A percentile compares a stretch with the other conserved stretches of the same genome.
Evolutionary conservation across 2,888 invertebrate species (phyloP).

Genomic region (Lysandra coridon): DNA sequence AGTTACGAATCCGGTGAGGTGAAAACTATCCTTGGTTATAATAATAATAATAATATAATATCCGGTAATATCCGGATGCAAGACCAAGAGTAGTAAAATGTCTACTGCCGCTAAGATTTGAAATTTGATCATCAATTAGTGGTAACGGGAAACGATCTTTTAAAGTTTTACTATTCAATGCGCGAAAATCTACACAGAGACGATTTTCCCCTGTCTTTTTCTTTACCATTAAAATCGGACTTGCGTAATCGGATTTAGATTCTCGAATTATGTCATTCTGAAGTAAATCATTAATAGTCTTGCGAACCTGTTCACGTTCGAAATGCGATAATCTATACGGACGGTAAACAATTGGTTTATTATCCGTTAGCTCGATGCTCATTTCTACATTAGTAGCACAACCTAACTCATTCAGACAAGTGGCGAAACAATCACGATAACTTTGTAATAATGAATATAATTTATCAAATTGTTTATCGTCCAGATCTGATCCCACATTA

Average conservation of each 20-base stretch:
- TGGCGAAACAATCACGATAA: not conserved
- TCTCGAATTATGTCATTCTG: slow-evolving; percentile 37
- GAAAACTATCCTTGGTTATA: too few species aligned
- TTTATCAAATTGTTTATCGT: not conserved
- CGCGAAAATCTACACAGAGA: not conserved
- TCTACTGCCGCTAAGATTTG: not conserved
- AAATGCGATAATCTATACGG: not conserved
- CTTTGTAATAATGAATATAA: not conserved
- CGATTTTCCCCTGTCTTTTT: not conserved
- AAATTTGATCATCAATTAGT: not conserved
- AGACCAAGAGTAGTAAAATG: slow-evolving; percentile 24
- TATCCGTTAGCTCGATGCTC: slow-evolving; percentile 16
- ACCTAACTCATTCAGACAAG: not conserved
- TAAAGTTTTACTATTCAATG: not conserved
- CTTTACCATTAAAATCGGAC: slow-evolving; percentile 34
- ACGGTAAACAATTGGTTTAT: slow-evolving; percentile 19
- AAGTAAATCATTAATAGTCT: slow-evolving; percentile 34
- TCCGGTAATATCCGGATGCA: too few species aligned
- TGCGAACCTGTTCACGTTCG: slow-evolving; percentile 36
- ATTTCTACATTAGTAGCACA: not conserved
- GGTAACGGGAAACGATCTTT: not conserved
- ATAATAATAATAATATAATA: too few species aligned
- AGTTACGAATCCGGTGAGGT: too few species aligned
- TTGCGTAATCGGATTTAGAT: slow-evolving; percentile 36
- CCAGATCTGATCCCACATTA: not conserved